Percentiles rank a stretch among this genome's conserved stretches.
Conservation (phyloP, 2,797 vertebrate genomes). For the Psittacula derbiana region DNA sequence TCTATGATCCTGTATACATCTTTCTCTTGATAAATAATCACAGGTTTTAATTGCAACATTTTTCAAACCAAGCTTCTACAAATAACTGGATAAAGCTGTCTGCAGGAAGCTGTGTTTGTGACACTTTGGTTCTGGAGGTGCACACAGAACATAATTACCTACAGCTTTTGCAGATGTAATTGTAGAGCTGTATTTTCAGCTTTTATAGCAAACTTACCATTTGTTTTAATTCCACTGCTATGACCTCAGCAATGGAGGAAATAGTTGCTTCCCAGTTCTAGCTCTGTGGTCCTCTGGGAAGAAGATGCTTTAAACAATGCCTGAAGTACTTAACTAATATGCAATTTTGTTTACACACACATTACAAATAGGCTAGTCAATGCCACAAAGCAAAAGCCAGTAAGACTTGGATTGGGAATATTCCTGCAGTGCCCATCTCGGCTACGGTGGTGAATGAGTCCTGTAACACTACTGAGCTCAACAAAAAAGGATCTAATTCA, state of each 20-base stretch:
- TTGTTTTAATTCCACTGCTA: conserved; percentile 15
- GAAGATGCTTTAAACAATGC: not conserved
- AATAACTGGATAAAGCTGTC: not conserved
- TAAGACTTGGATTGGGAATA: not conserved
- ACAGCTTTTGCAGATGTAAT: not conserved
- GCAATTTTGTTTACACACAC: not conserved
- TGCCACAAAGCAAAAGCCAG: not conserved
- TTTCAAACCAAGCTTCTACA: not conserved
- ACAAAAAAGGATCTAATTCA: not conserved
- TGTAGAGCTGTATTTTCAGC: not conserved
- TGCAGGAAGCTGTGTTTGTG: not conserved
- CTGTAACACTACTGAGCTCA: not conserved
- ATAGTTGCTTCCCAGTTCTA: not conserved
- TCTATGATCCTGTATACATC: not conserved
- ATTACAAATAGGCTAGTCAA: not conserved
- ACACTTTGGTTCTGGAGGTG: not conserved
- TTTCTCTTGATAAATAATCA: not conserved
- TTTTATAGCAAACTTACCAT: not conserved
- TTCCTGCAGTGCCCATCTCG: not conserved
- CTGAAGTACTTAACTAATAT: not conserved
- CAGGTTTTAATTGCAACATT: not conserved
- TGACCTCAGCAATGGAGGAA: not conserved
- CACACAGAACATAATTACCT: not conserved
- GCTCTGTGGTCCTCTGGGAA: not conserved
- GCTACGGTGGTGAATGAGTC: not conserved